Conservation (phyloP, 2,113 vertebrate genomes). For the Zapornia atra region DNA sequence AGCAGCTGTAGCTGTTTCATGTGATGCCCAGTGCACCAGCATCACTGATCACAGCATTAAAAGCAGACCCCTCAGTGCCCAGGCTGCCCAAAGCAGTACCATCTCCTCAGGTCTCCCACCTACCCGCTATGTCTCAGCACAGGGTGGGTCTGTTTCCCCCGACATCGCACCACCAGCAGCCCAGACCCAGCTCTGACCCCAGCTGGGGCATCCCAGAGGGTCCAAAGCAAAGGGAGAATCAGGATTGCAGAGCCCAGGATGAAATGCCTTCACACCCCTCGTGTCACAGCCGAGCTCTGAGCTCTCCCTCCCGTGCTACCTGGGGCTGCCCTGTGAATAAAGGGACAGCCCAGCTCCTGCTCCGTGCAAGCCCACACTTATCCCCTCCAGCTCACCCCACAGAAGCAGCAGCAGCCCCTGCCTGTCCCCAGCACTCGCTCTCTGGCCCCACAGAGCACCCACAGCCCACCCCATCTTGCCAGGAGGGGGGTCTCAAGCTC, state of each 20-base stretch:
- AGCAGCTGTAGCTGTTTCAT: rapidly evolving
- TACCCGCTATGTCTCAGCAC: rapidly evolving
- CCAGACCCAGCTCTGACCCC: background rate
- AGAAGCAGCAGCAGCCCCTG: background rate
- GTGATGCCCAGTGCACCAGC: background rate
- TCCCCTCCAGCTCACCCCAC: background rate
- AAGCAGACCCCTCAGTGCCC: no score
- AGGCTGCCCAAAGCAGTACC: background rate
- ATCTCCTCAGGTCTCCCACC: background rate
- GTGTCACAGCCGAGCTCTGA: background rate
- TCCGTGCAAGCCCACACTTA: background rate
- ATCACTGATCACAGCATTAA: no score
- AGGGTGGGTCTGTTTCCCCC: background rate
- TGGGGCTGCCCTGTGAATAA: background rate
- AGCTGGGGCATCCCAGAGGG: background rate
- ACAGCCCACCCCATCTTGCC: background rate
- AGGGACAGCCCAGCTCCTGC: background rate
- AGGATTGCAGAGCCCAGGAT: rapidly evolving
- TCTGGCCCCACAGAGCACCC: background rate
- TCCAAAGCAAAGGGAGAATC: background rate
- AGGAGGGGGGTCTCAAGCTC: background rate
- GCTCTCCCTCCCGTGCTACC: background rate
- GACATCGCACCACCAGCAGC: rapidly evolving
- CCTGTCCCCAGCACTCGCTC: rapidly evolving
- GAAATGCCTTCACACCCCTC: rapidly evolving